Evolutionary conservation across 2,888 invertebrate genomes (phyloP), one percentile per base, ranked within the genome.

Genomic region (Drosophila picticornis): DNA sequence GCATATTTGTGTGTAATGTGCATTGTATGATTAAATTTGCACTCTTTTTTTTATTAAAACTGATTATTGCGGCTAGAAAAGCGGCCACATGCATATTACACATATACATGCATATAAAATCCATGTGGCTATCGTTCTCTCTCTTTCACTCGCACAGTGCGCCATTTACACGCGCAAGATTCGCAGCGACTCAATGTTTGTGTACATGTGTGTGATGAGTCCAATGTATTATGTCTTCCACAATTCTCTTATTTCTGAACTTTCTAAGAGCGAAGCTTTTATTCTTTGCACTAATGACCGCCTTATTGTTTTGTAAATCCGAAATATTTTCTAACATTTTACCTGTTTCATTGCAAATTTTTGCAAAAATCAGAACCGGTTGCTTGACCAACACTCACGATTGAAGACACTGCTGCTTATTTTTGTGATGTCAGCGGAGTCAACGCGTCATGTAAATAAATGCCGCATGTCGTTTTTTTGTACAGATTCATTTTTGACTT

Each of bases 61-160:
- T 68, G 66, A 58, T 60, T 72, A 80, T 69, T 60, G 48, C 53
- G 59, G 57, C 57, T 69, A 57, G 48, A 59, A 55, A 77, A 65
- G 65, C 76, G 65, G 72, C 68, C 72, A 56, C 63, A 46, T 53
- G 53, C 34, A 64, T 59, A 57, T 48, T 48, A 64, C 51, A 36
- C 57, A 55, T 16, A 29, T 59, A 32, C 36, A 36, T 51, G 59
- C 50, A 38, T 71, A 57, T 69, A 32, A 80, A 73, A 84, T 80
- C 88, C 84, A 88, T 84, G 84, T 84, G 88, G 73, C 81, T 57
- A 25, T 80, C 71, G 67, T 34, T n/a, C 81, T 53, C 55, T 84
- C 86, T 83, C 84, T 29, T 70, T 84, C 73, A 55, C 75, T 65
- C 84, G 19, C 56, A 65, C 64, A 57, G 19, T 40, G 7, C 11